These are phyloP conservation scores for Macropodus opercularis DNA, from an alignment of 2,797 vertebrate species.

Conservation along the genomic window DNA sequence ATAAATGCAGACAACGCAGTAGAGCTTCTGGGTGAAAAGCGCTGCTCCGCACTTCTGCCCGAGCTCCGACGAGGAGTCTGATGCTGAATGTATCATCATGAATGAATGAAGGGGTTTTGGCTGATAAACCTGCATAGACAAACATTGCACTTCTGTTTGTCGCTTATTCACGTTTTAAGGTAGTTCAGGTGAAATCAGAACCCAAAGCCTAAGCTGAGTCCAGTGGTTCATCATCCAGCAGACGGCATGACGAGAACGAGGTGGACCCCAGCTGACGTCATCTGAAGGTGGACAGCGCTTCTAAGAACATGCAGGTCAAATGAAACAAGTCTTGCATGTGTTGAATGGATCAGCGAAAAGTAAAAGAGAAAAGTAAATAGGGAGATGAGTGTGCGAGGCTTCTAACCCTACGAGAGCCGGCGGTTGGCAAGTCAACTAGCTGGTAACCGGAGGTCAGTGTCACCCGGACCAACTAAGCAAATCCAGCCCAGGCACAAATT, in stretches of 20 bases:
- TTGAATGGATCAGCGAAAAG: too few relatives aligned
- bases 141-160: conserved; percentile 26
- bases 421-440: conserved; percentile 31
- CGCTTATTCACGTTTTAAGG: conserved; percentile 56
- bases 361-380: background rate
- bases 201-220: conserved; percentile 7
- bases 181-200: conserved; percentile 57
- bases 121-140: conserved; percentile 41
- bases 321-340: too few relatives aligned
- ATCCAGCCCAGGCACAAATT: conserved; percentile 63
- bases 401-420: conserved; percentile 48
- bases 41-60: conserved; percentile 50
- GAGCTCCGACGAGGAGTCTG: conserved; percentile 26
- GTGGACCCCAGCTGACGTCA: background rate
- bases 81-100: conserved; percentile 13
- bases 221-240: background rate
- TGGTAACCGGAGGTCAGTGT: background rate
- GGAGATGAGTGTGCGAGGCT: conserved; percentile 22
- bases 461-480: too few relatives aligned
- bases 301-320: conserved; percentile 43
- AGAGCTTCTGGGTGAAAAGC: conserved; percentile 41
- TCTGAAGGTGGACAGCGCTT: background rate
- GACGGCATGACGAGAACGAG: background rate
- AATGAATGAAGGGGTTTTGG: conserved; percentile 22
- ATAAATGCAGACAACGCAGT: too few relatives aligned